Percentiles rank a stretch among this genome's conserved stretches.
Evolutionary conservation across 2,113 vertebrate genomes (phyloP).

Genomic region (Eonycteris spelaea): DNA sequence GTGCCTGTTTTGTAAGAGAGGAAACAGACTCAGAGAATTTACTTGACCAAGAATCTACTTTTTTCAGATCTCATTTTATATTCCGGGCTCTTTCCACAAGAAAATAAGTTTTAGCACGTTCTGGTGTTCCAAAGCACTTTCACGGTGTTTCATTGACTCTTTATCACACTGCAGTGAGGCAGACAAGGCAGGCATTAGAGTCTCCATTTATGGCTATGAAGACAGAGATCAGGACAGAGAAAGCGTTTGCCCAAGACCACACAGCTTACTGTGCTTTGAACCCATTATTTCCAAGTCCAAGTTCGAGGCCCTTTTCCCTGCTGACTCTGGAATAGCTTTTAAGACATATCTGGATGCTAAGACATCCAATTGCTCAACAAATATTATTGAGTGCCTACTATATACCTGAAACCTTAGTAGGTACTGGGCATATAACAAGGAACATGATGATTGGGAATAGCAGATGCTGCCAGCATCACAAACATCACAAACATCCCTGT

Average conservation of each 20-base stretch:
- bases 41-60: neutral
- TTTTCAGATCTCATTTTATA: neutral
- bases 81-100: neutral
- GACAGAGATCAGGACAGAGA: neutral
- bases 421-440: neutral
- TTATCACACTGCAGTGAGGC: neutral
- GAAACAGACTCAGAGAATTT: neutral
- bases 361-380: neutral
- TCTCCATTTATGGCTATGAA: neutral
- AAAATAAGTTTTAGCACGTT: neutral
- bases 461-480: neutral
- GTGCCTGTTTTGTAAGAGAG: neutral
- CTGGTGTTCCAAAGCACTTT: neutral
- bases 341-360: neutral
- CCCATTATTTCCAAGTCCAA: neutral
- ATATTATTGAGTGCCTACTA: neutral
- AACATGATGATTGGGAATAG: neutral
- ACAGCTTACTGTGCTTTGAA: neutral
- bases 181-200: neutral
- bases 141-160: fast-evolving
- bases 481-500: neutral
- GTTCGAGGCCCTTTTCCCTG: neutral
- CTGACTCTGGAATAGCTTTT: neutral
- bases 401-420: neutral
- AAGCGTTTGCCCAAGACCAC: neutral